Base-by-base conservation (phyloP, 2,113 vertebrate species). In the Pygoscelis antarcticus region DNA sequence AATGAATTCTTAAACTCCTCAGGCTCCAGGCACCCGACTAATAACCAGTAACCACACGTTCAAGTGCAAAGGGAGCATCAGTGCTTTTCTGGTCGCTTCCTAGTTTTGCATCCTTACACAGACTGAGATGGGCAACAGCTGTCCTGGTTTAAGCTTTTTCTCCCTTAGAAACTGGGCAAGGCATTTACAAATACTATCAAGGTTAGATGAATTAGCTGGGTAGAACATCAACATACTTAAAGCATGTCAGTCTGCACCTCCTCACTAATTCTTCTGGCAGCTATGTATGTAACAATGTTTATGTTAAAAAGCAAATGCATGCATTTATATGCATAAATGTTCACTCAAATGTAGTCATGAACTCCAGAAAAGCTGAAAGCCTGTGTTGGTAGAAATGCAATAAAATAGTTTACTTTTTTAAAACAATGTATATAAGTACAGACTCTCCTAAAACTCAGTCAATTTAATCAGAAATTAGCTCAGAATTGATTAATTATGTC, bases 1-100 rank as follows among this genome's bases (percentile, higher is more conserved):
- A 92, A 90, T 76, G 40, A 90, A 93, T 91, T 95, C 70, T 87
- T 89, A 65, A 91, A 90, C 8, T 91, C 30, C 25, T 79, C 9
- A 5, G 44, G 52, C 82, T 93, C 18, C 70, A 88, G 87, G 69
- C 52, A 85, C 25, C 52, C 3, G 6, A 51, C 57, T 84, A 92
- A 75, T 88, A 92, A 93, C 34, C 61, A 86, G 83, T 74, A 95
- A 77, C 68, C 27, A 81, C 51, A 60, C 0, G 1, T 68, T 83
- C 79, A 83, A 79, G 9, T 36, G 51, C 47, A 77, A 90, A 92
- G 25, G 44, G 15, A 96, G 3, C 65, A 94, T 89, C 65, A 16
- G 34, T 54, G 32, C 16, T 88, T 76, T 91, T 85, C 38, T 49
- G 13, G 11, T 60, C 23, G 2, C 27, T 89, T 89, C 52, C 32